phyloP scores from a whole-genome alignment of 2,888 invertebrate species.

The Mesochorus sp. region DNA sequence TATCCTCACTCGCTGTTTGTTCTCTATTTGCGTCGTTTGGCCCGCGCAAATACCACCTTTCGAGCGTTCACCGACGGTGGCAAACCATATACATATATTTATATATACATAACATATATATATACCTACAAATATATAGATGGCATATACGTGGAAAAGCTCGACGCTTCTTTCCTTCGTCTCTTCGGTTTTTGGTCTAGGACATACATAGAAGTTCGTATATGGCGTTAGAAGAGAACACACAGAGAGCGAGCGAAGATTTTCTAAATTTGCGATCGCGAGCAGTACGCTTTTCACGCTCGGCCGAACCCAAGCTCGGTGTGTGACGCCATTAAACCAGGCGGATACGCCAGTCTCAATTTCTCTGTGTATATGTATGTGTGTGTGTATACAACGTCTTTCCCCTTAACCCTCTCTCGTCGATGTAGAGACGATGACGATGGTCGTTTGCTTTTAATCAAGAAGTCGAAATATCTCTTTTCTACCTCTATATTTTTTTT shows the following conservation, averaged over 20 bases:
- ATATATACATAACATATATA: constrained; percentile 5
- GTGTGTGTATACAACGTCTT: neutral
- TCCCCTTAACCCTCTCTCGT: constrained; percentile 12
- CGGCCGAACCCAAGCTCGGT: constrained; percentile 58
- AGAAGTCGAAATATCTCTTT: constrained; percentile 51
- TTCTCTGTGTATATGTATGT: constrained; percentile 15
- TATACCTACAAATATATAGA: neutral
- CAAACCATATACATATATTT: constrained; percentile 22
- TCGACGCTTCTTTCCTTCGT: constrained; percentile 25
- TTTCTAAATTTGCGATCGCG: constrained; percentile 74
- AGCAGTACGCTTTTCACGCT: constrained; percentile 63
- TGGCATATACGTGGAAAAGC: constrained; percentile 48
- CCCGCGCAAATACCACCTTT: constrained; percentile 80
- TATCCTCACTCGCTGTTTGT: constrained; percentile 74
- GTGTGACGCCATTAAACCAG: constrained; percentile 63
- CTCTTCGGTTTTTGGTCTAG: constrained; percentile 32
- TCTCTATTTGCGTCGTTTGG: constrained; percentile 81
- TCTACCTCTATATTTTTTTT: constrained; percentile 8
- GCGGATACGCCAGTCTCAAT: constrained; percentile 55
- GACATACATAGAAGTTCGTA: neutral
- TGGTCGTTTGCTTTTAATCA: constrained; percentile 66
- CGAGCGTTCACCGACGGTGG: constrained; percentile 60
- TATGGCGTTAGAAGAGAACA: constrained; percentile 4
- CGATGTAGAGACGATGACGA: constrained; percentile 50
- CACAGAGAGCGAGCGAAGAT: constrained; percentile 66